Base-by-base conservation (phyloP, 2,797 vertebrate species). In the Microhierax caerulescens region DNA sequence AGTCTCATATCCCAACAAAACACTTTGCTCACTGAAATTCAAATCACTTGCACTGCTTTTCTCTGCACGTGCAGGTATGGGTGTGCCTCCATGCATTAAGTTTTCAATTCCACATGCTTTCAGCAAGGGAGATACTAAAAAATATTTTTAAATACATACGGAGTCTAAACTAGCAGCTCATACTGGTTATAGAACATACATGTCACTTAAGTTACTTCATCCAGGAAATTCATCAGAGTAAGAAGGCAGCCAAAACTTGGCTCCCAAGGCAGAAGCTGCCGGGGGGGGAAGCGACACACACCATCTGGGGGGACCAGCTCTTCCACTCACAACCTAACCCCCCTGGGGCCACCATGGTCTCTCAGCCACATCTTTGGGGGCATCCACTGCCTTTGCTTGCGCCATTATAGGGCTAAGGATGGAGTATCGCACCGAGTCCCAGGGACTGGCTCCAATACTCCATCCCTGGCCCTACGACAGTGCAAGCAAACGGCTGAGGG, bases 361-460 rank as follows among this genome's bases (percentile, higher is more conserved):
- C 78, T 51, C 15, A 3, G 9, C 6, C 56, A 74, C 48, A 32
- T 54, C 28, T 73, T 2, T 21, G 39, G 28, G 23, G 27, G 37
- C 3, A 0, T 36, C 32, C 2, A 2, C 56, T 41, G 23, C 19
- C 37, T 39, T 39, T 39, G 37, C 37, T 39, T 39, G 37, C 37
- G 37, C 37, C 37, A 39, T 13, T 13, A 39, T 13, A 39, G 37
- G 37, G 37, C 37, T 13, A 39, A 13, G 37, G 37, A 39, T 5
- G 11, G 37, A 39, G 37, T 39, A 39, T 39, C 37, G 13, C 37
- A 11, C 37, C 37, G 37, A 39, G n/a, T 16, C 7, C 25, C 6
- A 1, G 25, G 48, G 37, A 70, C 24, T n/a, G 0, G 0, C 15
- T 16, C 61, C 50, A 27, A 10, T 56, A 24, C 1, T 67, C 17